Base-by-base conservation (phyloP, 2,797 vertebrate species). In the Lepilemur ruficaudatus region DNA sequence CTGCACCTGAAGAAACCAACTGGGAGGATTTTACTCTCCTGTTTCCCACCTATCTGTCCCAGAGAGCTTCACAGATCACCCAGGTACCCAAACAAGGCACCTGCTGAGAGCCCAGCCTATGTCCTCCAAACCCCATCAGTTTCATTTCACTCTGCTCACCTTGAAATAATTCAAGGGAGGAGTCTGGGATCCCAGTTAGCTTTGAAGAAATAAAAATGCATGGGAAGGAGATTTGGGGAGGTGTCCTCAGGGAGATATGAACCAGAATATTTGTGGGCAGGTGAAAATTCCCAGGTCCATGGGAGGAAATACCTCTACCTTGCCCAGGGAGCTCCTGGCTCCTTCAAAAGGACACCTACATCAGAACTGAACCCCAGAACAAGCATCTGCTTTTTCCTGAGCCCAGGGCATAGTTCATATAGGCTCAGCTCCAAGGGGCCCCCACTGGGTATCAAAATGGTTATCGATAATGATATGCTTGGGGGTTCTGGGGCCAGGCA, bases 41-140 rank as follows among this genome's bases (percentile, higher is more conserved):
- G 67, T 30, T 63, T 48, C 50, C 55, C 48, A 4, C 23, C 7
- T 61, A 2, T 0, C 30, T 65, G 18, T 12, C 59, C 15, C 57
- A 59, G 30, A 48, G n/a, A 38, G 25, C 81, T 63, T 52, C 67
- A 15, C 2, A 50, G 67, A 87, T 65, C 25, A 28, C 3, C 43
- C 18, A 15, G 23, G 2, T 8, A 10, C 25, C 43, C 48, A 38
- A 12, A 23, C 0, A 2, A 67, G 50, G 38, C 25, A 38, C 35
- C 81, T 28, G 28, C 65, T 41, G 59, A 65, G 0, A 13, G 59
- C 28, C 32, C 5, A 5, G 28, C 11, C 73, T 75, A 6, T 4
- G 6, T 69, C 72, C n/a, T 78, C 72, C 22, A 46, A 69, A 3
- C 75, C 38, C 22, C 38, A n/a, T 28, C 0, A 52, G 59, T 79